Evolutionary conservation across 2,113 vertebrate species (phyloP).

Genomic region (Psephotus haematonotus): DNA sequence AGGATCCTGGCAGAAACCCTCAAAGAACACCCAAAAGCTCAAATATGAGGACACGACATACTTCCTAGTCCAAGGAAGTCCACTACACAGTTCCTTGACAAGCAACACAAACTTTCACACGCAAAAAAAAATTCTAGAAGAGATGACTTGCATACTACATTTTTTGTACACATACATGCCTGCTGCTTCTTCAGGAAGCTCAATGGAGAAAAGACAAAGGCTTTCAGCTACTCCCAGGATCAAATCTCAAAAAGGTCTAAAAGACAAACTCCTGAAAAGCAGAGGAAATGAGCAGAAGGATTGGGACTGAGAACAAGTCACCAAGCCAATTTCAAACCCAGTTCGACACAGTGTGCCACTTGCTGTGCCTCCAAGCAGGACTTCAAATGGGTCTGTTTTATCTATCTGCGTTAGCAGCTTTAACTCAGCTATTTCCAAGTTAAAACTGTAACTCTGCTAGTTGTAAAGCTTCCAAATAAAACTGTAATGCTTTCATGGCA

Average conservation of each 20-base stretch:
- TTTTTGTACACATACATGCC: background rate
- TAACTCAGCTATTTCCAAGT: background rate
- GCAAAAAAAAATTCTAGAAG: background rate
- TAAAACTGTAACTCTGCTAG: accelerated
- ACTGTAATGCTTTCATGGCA: background rate
- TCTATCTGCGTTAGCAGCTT: background rate
- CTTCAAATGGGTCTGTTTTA: background rate
- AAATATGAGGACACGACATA: accelerated
- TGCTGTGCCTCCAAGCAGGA: background rate
- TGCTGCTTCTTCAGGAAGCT: background rate
- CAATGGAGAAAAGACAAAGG: background rate
- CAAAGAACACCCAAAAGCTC: background rate
- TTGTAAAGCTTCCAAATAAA: background rate
- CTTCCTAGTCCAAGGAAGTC: background rate
- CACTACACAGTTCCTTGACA: background rate
- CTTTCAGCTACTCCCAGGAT: slow-evolving; percentile 12
- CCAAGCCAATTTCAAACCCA: background rate
- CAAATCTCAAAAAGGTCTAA: background rate
- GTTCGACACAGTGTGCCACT: accelerated
- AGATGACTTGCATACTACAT: accelerated
- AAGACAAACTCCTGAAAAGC: background rate
- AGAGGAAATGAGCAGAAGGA: background rate
- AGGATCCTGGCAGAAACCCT: background rate
- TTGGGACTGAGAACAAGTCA: slow-evolving; percentile 1
- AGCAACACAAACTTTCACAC: background rate